Conservation (phyloP, 2,797 vertebrate species). For the Macrochelys suwanniensis region DNA sequence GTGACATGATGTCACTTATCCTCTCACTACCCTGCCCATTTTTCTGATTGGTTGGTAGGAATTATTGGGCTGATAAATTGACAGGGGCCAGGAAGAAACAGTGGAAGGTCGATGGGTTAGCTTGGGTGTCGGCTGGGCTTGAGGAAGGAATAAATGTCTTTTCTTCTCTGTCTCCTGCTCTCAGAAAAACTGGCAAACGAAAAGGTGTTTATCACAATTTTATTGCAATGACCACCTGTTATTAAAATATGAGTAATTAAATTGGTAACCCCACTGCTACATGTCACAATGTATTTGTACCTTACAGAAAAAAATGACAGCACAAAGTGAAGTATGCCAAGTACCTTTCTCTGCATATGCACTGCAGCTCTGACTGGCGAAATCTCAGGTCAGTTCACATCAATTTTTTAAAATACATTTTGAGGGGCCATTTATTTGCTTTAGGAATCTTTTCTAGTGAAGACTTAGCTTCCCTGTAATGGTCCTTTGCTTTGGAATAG, state of each 20-base stretch:
- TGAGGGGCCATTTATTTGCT: not conserved
- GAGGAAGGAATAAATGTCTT: not conserved
- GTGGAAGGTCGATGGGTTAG: not conserved
- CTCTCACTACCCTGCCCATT: not conserved
- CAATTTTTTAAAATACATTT: not conserved
- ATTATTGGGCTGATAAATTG: not conserved
- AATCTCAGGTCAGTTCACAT: not conserved
- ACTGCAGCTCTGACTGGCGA: not conserved
- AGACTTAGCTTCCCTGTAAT: not conserved
- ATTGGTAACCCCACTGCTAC: not conserved
- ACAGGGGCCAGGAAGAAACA: not conserved
- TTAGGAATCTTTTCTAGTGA: not conserved
- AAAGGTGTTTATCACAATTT: conserved; percentile 60
- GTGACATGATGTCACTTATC: not conserved
- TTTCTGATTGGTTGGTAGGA: not conserved
- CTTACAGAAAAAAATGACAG: not conserved
- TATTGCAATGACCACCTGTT: not conserved
- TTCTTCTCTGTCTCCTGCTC: not conserved
- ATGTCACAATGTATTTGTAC: conserved; percentile 27
- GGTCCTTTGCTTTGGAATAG: not conserved
- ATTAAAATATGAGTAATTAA: conserved; percentile 58
- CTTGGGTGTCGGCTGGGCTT: not conserved
- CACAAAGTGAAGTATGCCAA: not conserved
- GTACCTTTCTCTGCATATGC: not conserved
- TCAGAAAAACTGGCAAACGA: conserved; percentile 21